Percentiles rank a stretch among this genome's conserved stretches.
phyloP scores from a whole-genome alignment of 1,140 invertebrate genomes.

The Pseudobourletiella spinata region DNA sequence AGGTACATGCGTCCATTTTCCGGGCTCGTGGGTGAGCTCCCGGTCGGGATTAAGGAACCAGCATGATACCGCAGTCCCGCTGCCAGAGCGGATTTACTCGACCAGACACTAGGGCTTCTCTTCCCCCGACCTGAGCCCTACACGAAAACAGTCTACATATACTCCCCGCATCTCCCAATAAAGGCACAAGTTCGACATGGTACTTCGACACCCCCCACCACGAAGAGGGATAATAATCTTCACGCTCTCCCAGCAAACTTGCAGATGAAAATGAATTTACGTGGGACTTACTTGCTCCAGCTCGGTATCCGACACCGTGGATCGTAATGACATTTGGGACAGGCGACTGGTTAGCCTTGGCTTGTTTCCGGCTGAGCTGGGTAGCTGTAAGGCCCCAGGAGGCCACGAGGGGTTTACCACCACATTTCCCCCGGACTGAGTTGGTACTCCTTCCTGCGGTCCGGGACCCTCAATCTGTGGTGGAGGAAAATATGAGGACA shows the following conservation, averaged over 20 bases:
- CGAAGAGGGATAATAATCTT: not conserved
- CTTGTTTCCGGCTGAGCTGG: conserved; percentile 13
- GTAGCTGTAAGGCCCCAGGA: conserved; percentile 24
- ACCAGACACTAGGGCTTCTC: conserved; percentile 80
- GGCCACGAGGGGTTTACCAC: conserved; percentile 33
- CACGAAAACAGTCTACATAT: not conserved
- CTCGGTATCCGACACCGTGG: conserved; percentile 88
- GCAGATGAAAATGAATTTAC: not conserved
- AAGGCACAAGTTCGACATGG: not conserved
- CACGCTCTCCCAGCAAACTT: too few species aligned
- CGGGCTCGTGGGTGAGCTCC: conserved; percentile 67
- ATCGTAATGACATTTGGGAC: conserved; percentile 58
- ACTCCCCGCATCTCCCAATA: not conserved
- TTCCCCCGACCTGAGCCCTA: conserved; percentile 59
- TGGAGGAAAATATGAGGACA: too few species aligned
- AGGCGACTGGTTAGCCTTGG: conserved; percentile 30
- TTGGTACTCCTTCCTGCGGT: not conserved
- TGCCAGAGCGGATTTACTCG: conserved; percentile 81
- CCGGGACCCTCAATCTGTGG: conserved; percentile 7
- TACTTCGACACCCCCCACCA: not conserved
- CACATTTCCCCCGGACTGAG: conserved; percentile 9
- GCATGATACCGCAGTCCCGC: conserved; percentile 80
- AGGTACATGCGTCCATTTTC: conserved; percentile 80
- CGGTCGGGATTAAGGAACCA: conserved; percentile 74
- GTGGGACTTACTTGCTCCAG: conserved; percentile 50